A percentile compares a stretch with the other conserved stretches of the same genome.
These are phyloP conservation scores for Neopelma chrysocephalum DNA, from an alignment of 2,797 vertebrate genomes.

Conservation along the genomic window DNA sequence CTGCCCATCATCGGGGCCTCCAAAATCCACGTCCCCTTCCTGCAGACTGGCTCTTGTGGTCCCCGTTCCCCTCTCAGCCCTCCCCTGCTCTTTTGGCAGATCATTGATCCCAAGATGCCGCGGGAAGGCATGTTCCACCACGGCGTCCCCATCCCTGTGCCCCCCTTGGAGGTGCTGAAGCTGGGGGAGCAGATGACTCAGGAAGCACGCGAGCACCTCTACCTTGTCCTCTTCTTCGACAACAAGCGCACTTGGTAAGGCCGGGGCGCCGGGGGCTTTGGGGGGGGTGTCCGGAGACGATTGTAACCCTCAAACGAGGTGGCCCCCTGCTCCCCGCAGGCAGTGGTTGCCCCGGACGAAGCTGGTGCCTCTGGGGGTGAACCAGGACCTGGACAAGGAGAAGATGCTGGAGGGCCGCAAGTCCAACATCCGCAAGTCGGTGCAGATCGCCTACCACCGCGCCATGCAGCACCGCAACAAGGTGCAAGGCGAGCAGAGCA, in stretches of 20 bases:
- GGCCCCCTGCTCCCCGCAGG: conserved; percentile 75
- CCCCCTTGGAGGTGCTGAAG: conserved; percentile 97
- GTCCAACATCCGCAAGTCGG: conserved; percentile 98
- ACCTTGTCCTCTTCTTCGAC: conserved; percentile 98
- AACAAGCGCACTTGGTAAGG: conserved; percentile 98
- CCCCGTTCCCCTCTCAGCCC: not conserved
- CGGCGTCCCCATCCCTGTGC: conserved; percentile 96
- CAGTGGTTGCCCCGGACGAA: conserved; percentile 98
- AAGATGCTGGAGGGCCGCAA: conserved; percentile 99
- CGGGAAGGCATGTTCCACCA: conserved; percentile 97
- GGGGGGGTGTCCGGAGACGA: not conserved
- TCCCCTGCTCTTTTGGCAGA: conserved; percentile 75
- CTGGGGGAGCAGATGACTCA: conserved; percentile 99
- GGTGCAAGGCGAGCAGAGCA: conserved; percentile 97
- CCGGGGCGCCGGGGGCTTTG: not conserved
- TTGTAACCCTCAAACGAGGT: conserved; percentile 54
- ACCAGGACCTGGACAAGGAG: conserved; percentile 97
- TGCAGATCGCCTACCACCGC: conserved; percentile 97
- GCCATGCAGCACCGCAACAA: conserved; percentile 99
- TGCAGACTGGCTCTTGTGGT: accelerated
- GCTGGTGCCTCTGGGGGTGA: conserved; percentile 95
- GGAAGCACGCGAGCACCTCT: conserved; percentile 97
- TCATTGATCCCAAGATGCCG: conserved; percentile 99
- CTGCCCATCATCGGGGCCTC: accelerated
- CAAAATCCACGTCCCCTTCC: accelerated